These are phyloP conservation scores for Lasioglossum pauxillum DNA, from an alignment of 2,888 invertebrate species.

Conservation along the genomic window DNA sequence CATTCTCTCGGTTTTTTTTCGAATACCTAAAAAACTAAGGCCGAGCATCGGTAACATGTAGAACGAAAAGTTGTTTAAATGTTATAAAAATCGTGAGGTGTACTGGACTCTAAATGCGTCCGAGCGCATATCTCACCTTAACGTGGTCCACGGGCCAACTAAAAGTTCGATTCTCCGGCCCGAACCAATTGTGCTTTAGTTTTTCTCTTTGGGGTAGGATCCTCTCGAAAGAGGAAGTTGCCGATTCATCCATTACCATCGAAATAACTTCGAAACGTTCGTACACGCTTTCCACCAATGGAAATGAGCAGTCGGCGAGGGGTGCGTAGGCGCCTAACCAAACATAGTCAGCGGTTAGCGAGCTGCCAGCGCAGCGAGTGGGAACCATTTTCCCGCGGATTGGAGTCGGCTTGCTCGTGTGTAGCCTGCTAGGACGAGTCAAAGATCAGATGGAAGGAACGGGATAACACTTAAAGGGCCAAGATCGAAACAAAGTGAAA, in stretches of 20 bases:
- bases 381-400: neutral
- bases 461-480: constrained; percentile 18
- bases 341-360: neutral
- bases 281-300: neutral
- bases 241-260: neutral
- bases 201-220: neutral
- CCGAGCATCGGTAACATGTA: neutral
- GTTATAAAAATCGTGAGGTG: too few relatives aligned
- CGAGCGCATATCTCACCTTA: neutral
- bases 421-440: neutral
- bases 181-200: neutral
- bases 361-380: neutral
- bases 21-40: neutral
- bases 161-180: neutral
- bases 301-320: neutral
- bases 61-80: neutral
- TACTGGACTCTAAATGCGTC: too few relatives aligned
- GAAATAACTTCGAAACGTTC: neutral
- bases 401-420: neutral
- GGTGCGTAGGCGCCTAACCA: neutral
- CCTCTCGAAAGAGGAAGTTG: neutral
- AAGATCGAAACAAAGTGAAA: constrained; percentile 53
- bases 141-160: neutral
- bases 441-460: constrained; percentile 17
- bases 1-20: neutral